These are phyloP conservation scores for Thalassoma bifasciatum DNA, from an alignment of 2,113 vertebrate genomes.

Conservation along the genomic window DNA sequence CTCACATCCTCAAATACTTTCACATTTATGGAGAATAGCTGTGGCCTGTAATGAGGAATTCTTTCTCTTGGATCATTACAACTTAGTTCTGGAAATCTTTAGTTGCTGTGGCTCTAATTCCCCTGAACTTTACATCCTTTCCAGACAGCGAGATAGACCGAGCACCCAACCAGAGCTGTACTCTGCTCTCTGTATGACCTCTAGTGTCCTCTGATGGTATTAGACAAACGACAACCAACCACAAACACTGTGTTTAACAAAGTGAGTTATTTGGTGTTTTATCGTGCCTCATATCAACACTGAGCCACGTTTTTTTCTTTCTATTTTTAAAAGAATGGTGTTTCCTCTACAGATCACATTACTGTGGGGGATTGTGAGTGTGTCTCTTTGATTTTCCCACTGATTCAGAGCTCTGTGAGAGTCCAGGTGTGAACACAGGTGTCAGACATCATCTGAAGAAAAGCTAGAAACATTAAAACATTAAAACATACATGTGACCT, in stretches of 20 bases:
- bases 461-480: no score
- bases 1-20: no score
- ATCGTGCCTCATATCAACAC: background rate
- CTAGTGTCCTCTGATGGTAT: slow-evolving; percentile 61
- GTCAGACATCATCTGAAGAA: background rate
- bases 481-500: background rate
- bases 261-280: background rate
- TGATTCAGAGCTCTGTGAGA: background rate
- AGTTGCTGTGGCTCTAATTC: no score
- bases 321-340: no score
- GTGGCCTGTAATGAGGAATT: no score
- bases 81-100: no score
- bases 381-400: background rate
- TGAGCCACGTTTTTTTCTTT: background rate
- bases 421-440: background rate
- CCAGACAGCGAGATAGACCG: no score
- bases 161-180: background rate
- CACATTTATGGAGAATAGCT: no score
- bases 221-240: no score
- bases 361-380: background rate
- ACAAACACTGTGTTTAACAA: no score
- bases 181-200: slow-evolving; percentile 19
- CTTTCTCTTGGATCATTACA: no score
- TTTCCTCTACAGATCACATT: background rate
- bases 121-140: no score